Evolutionary conservation across 2,888 invertebrate genomes (phyloP).

Genomic region (Cephus spinipes): DNA sequence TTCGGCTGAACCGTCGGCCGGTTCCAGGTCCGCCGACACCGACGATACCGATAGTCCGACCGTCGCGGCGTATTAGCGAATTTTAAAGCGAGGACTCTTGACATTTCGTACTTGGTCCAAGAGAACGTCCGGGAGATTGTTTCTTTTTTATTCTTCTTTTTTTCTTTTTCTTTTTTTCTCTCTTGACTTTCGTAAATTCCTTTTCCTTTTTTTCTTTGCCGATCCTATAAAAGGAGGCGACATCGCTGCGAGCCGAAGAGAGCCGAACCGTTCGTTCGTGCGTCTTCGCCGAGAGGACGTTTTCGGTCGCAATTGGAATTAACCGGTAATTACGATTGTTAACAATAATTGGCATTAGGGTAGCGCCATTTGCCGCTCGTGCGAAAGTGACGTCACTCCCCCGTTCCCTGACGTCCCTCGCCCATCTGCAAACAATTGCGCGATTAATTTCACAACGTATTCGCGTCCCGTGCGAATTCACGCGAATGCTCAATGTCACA

Average conservation of each 20-base stretch:
- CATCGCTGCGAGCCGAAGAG: neutral
- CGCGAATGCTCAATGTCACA: too few species aligned
- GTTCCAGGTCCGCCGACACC: neutral
- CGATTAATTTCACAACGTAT: conserved; percentile 24
- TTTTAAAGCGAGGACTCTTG: too few species aligned
- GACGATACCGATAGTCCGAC: neutral
- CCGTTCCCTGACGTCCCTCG: neutral
- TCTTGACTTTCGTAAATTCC: too few species aligned
- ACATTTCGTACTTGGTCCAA: too few species aligned
- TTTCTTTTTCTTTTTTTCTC: too few species aligned
- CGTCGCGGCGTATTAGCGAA: too few species aligned
- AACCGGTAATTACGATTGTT: conserved; percentile 53
- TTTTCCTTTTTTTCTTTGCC: neutral
- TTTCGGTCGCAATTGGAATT: conserved; percentile 50
- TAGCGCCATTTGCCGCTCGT: conserved; percentile 34
- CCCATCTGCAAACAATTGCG: conserved; percentile 31
- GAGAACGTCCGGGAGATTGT: too few species aligned
- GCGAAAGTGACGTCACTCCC: conserved; percentile 30
- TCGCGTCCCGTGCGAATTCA: neutral
- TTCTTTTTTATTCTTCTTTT: too few species aligned
- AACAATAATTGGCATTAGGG: conserved; percentile 53
- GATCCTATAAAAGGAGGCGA: neutral
- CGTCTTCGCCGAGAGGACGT: conserved; percentile 13
- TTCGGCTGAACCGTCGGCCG: neutral
- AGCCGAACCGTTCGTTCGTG: neutral